phyloP scores from a whole-genome alignment of 2,888 invertebrate species.

The Drosophila nr. perissopoda region DNA sequence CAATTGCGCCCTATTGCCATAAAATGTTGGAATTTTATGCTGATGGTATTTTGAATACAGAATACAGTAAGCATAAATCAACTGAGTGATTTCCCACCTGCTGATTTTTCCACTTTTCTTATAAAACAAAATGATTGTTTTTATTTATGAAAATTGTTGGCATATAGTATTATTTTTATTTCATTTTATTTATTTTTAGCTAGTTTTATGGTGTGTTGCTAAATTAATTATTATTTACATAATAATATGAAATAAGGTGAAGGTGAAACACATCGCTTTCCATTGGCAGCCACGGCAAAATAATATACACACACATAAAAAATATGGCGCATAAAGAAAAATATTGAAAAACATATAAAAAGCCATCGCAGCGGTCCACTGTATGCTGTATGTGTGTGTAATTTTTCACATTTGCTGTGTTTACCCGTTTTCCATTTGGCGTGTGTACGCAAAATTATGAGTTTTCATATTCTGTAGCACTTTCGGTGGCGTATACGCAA shows the following conservation, averaged over 20 bases:
- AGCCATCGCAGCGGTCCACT: slow-evolving; percentile 44
- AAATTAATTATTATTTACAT: slow-evolving; percentile 76
- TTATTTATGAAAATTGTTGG: slow-evolving; percentile 25
- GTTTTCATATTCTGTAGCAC: slow-evolving; percentile 53
- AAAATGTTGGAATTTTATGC: slow-evolving; percentile 25
- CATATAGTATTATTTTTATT: slow-evolving; percentile 2
- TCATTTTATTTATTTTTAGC: slow-evolving; percentile 11
- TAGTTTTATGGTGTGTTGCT: slow-evolving; percentile 48
- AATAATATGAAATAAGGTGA: slow-evolving; percentile 76
- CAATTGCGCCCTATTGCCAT: slow-evolving; percentile 35
- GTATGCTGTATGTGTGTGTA: slow-evolving; percentile 48
- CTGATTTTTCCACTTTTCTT: slow-evolving; percentile 34
- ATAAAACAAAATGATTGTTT: slow-evolving; percentile 28
- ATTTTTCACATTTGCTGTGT: slow-evolving; percentile 58
- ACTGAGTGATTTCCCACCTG: slow-evolving; percentile 55
- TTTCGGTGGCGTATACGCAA: slow-evolving; percentile 74
- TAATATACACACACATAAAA: slow-evolving; percentile 38
- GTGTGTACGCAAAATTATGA: slow-evolving; percentile 64
- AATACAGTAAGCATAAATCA: slow-evolving; percentile 29
- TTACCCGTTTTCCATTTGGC: slow-evolving; percentile 69
- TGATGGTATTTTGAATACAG: slow-evolving; percentile 31
- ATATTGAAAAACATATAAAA: slow-evolving; percentile 67
- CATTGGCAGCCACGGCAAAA: slow-evolving; percentile 38
- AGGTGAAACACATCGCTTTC: slow-evolving; percentile 73
- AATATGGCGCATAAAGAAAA: slow-evolving; percentile 65